Evolutionary conservation across 2,888 invertebrate species (phyloP), one percentile per base, ranked within the genome.

Genomic region (Ichneumon xanthorius): DNA sequence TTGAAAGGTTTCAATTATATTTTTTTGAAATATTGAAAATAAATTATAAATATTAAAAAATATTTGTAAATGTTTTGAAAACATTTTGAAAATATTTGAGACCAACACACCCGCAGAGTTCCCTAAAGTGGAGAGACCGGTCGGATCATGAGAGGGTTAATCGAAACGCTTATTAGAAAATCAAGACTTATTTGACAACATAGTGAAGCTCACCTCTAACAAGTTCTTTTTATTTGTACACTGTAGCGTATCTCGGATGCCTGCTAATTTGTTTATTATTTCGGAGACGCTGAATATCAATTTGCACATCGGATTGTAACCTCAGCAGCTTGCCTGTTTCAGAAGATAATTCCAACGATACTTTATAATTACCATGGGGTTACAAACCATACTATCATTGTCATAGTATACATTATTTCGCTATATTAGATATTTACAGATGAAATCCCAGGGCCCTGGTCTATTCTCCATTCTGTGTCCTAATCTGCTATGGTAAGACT

Each of bases 401-500:
- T n/a, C n/a, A n/a, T n/a, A 50, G 4, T 14, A 11, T 50, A 1
- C 26, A 26, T 26, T 26, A 26, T 26, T 26, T 26, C 26, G 26
- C 26, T 26, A 26, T 26, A 26, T 26, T 26, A 26, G 9, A 58
- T 58, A 22, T 7, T 58, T 58, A 58, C 58, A 58, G 11, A 58
- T 6, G 11, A 58, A 58, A 58, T 58, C 58, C 58, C 58, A 45
- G 5, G 3, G 11, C n/a, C 50, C 50, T 4, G 50, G 50, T 3
- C 50, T n/a, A 11, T 11, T 50, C 37, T 70, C 48, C 70, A 50
- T 26, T 16, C 30, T 14, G 16, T 30, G 48, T 0, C 70, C 53
- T n/a, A 33, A n/a, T 16, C 33, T n/a, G 19, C 53, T 71, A 3
- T 71, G 53, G 19, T 71, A 71, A 2, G 71, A 71, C 19, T 71